Conservation (phyloP, 2,797 vertebrate species). For the Argyrosomus regius region DNA sequence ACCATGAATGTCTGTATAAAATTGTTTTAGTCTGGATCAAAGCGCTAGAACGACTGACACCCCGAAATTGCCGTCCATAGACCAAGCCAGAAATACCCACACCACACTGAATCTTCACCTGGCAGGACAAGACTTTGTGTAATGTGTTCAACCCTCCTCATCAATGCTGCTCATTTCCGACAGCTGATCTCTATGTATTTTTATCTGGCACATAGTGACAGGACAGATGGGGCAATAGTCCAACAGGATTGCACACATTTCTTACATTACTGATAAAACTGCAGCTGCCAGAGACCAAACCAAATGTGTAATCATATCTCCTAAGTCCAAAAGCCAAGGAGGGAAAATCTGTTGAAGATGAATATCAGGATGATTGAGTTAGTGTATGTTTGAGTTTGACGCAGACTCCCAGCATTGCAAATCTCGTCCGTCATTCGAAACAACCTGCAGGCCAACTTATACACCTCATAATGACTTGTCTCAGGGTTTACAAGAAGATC, state of each 20-base stretch:
- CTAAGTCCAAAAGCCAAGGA: not conserved
- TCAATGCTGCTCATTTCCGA: constrained; percentile 60
- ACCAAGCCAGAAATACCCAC: not conserved
- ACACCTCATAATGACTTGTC: not conserved
- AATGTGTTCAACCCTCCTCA: constrained; percentile 55
- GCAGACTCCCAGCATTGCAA: constrained; percentile 15
- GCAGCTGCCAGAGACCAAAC: constrained; percentile 52
- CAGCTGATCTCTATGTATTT: constrained; percentile 68
- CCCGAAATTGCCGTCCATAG: not conserved
- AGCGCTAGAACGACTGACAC: not conserved
- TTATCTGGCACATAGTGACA: constrained; percentile 34
- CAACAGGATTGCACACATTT: constrained; percentile 54
- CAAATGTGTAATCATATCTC: constrained; percentile 34
- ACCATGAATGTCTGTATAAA: not conserved
- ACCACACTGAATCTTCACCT: constrained; percentile 20
- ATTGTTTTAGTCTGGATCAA: not conserved
- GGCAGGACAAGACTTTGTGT: constrained; percentile 29
- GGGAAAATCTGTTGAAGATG: constrained; percentile 22
- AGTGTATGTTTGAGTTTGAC: constrained; percentile 10
- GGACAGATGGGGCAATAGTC: constrained; percentile 21
- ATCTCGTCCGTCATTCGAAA: constrained; percentile 26
- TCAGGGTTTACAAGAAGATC: constrained; percentile 14
- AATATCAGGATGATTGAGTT: constrained; percentile 43
- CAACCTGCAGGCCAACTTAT: not conserved
- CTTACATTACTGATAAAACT: constrained; percentile 45